Percentiles rank a stretch among this genome's conserved stretches.
Evolutionary conservation across 2,113 vertebrate species (phyloP).

Genomic region (Brienomyrus brachyistius): DNA sequence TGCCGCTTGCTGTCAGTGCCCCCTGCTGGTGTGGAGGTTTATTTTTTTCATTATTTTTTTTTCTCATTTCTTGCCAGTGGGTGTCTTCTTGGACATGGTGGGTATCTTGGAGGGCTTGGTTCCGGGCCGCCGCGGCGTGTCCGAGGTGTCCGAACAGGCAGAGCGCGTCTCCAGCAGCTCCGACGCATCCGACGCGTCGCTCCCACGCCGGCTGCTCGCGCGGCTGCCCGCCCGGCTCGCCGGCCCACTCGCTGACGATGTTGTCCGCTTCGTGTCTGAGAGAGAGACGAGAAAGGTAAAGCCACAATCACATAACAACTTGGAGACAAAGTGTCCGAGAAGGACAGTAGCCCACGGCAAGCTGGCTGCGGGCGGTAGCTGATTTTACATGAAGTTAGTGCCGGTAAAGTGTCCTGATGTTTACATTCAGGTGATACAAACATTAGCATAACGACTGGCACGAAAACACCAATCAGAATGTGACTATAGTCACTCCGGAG

Average conservation of each 20-base stretch:
- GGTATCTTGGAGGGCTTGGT: conserved; percentile 90
- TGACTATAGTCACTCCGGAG: background rate
- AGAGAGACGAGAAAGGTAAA: conserved; percentile 3
- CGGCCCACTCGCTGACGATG: conserved; percentile 45
- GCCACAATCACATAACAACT: background rate
- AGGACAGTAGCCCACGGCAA: background rate
- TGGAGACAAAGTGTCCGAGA: background rate
- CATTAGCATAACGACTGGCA: background rate
- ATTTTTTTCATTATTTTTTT: conserved; percentile 21
- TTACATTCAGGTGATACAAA: background rate
- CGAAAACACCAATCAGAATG: background rate
- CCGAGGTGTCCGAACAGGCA: conserved; percentile 88
- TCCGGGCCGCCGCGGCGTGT: conserved; percentile 77
- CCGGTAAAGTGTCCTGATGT: background rate
- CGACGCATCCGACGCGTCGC: conserved; percentile 89
- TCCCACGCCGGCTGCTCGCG: conserved; percentile 86
- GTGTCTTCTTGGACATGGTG: conserved; percentile 87
- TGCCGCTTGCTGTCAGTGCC: conserved; percentile 24
- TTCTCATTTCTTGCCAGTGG: conserved; percentile 75
- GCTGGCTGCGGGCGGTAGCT: background rate
- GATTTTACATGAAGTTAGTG: background rate
- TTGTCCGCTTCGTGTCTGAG: conserved; percentile 78
- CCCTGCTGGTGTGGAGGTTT: conserved; percentile 34
- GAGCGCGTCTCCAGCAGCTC: conserved; percentile 89
- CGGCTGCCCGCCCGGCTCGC: conserved; percentile 81